Conservation (phyloP, 2,888 invertebrate species). For the Trichopria drosophilae region DNA sequence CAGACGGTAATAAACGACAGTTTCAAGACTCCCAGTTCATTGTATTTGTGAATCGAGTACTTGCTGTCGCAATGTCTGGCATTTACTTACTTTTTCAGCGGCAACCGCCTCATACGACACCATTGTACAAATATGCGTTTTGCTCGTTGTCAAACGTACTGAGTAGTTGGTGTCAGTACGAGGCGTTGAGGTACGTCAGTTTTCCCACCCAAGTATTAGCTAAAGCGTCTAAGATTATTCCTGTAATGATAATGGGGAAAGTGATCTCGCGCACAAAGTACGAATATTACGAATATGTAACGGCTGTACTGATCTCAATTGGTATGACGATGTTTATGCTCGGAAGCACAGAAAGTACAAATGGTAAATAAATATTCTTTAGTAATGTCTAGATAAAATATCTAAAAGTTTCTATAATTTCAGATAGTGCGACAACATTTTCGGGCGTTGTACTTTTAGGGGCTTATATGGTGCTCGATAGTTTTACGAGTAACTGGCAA, state of each 20-base stretch:
- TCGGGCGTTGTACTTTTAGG: conserved; percentile 84
- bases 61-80: conserved; percentile 78
- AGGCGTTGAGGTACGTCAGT: conserved; percentile 96
- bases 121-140: conserved; percentile 92
- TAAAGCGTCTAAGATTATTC: conserved; percentile 97
- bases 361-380: conserved; percentile 53
- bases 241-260: conserved; percentile 98
- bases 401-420: too few species aligned
- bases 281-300: conserved; percentile 87
- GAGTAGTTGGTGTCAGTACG: conserved; percentile 99
- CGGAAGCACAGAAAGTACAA: conserved; percentile 70
- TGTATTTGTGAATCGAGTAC: conserved; percentile 90
- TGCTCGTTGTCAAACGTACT: conserved; percentile 96
- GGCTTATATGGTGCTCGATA: conserved; percentile 92
- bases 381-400: conserved; percentile 14
- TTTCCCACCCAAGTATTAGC: conserved; percentile 96
- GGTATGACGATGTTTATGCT: conserved; percentile 94
- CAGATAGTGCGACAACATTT: conserved; percentile 72
- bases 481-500: conserved; percentile 99
- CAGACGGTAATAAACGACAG: conserved; percentile 65
- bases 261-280: conserved; percentile 85
- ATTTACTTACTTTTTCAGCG: conserved; percentile 65
- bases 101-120: conserved; percentile 76
- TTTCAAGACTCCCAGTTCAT: conserved; percentile 96
- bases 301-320: conserved; percentile 83